These are phyloP conservation scores for Drosophila eugracilis DNA, from an alignment of 1,140 invertebrate genomes.

Conservation along the genomic window DNA sequence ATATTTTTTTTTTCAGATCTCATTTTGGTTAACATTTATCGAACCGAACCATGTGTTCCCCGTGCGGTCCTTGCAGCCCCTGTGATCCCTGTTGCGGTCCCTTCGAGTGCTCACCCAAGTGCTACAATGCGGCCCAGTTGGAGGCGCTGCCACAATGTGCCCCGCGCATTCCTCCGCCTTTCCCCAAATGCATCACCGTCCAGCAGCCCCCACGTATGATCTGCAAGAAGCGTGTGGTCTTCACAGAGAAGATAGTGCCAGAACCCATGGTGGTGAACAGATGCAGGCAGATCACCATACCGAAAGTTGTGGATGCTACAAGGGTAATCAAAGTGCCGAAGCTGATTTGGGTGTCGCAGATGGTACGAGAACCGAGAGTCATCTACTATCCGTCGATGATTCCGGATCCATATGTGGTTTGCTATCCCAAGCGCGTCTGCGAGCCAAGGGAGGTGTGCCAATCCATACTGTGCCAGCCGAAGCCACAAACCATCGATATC, in stretches of 20 bases:
- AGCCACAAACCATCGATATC: constrained; percentile 78
- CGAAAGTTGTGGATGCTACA: constrained; percentile 75
- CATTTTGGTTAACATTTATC: background rate
- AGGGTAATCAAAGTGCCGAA: constrained; percentile 77
- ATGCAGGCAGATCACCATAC: constrained; percentile 74
- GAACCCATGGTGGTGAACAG: constrained; percentile 81
- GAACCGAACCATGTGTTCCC: constrained; percentile 56
- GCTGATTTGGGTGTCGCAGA: constrained; percentile 77
- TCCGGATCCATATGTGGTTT: constrained; percentile 80
- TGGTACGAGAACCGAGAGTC: constrained; percentile 75
- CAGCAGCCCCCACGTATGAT: constrained; percentile 79
- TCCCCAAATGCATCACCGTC: constrained; percentile 76
- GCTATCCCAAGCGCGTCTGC: constrained; percentile 76
- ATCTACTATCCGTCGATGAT: constrained; percentile 81
- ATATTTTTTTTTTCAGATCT: constrained; percentile 2
- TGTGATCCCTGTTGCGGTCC: constrained; percentile 79
- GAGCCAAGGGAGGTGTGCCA: constrained; percentile 79
- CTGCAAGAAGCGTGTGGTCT: constrained; percentile 77
- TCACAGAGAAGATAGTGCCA: constrained; percentile 73
- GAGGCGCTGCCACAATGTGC: constrained; percentile 78
- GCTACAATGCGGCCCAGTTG: constrained; percentile 72
- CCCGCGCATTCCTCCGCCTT: constrained; percentile 72
- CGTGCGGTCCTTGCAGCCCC: constrained; percentile 72
- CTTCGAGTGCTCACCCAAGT: constrained; percentile 79
- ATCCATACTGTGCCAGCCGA: constrained; percentile 78